phyloP scores from a whole-genome alignment of 2,888 invertebrate genomes.

The Acanthopleura granulata region DNA sequence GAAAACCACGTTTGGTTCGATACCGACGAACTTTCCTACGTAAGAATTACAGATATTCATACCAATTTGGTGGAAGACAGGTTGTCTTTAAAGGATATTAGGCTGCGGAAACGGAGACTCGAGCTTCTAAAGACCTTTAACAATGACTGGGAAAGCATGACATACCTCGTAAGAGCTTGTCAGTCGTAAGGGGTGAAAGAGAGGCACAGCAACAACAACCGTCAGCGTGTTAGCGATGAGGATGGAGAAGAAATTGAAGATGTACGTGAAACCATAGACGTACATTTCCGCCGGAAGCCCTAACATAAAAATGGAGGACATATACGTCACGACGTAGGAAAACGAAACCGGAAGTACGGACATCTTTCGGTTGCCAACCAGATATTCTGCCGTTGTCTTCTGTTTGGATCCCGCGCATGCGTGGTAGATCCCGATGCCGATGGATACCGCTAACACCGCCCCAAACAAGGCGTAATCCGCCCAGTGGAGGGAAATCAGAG shows the following conservation, averaged over 20 bases:
- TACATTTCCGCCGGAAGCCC: conserved; percentile 17
- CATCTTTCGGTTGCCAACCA: conserved; percentile 14
- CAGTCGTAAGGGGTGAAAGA: background rate
- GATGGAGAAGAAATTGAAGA: background rate
- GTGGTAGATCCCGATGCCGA: conserved; percentile 19
- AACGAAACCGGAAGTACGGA: background rate
- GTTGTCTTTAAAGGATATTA: no score
- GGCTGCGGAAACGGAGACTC: no score
- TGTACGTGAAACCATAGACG: conserved; percentile 5
- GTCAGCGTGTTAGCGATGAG: conserved; percentile 1
- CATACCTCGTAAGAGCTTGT: conserved; percentile 10
- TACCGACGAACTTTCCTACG: no score
- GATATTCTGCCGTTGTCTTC: conserved; percentile 14
- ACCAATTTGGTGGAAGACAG: no score
- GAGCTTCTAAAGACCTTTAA: no score
- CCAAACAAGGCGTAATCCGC: conserved; percentile 8
- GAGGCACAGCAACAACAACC: background rate
- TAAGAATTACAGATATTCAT: no score
- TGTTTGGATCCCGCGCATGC: conserved; percentile 18
- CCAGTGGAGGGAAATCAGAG: background rate
- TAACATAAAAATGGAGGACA: conserved; percentile 18
- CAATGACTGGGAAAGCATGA: no score
- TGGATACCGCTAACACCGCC: background rate
- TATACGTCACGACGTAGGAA: conserved; percentile 13
- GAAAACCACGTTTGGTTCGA: no score